Evolutionary conservation across 2,888 invertebrate genomes (phyloP).

Genomic region (Rhimphoctona megacephalus): DNA sequence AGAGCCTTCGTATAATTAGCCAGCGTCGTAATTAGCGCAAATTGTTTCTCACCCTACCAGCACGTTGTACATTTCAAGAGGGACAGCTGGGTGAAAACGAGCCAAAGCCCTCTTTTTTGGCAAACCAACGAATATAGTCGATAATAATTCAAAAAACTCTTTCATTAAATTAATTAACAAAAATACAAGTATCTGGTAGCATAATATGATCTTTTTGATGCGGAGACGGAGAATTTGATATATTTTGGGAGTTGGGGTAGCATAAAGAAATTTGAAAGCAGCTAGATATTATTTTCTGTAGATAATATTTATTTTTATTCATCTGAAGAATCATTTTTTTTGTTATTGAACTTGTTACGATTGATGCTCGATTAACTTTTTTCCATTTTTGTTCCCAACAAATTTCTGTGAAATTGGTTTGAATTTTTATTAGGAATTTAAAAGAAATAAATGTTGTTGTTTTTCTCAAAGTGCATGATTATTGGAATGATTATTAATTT

Average conservation of each 20-base stretch:
- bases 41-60: slow-evolving; percentile 80
- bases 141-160: not conserved
- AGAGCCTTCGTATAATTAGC: slow-evolving; percentile 80
- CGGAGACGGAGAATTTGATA: not conserved
- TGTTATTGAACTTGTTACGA: not conserved
- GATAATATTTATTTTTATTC: not conserved
- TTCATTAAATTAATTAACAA: not conserved
- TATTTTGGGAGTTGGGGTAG: not conserved
- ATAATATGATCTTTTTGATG: not conserved
- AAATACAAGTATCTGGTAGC: not conserved
- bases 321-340: not conserved
- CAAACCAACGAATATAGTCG: not conserved
- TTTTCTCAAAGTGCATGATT: not conserved
- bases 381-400: too few species aligned
- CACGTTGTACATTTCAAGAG: slow-evolving; percentile 42
- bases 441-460: not conserved
- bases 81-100: slow-evolving; percentile 33
- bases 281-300: too few species aligned
- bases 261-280: not conserved
- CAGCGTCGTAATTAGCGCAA: slow-evolving; percentile 83
- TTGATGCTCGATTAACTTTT: not conserved
- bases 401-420: too few species aligned
- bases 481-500: not conserved
- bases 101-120: not conserved
- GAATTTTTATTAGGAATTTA: too few species aligned